Percentiles rank a stretch among this genome's conserved stretches.
Conservation (phyloP, 2,797 vertebrate genomes). For the Myotis vivesi region DNA sequence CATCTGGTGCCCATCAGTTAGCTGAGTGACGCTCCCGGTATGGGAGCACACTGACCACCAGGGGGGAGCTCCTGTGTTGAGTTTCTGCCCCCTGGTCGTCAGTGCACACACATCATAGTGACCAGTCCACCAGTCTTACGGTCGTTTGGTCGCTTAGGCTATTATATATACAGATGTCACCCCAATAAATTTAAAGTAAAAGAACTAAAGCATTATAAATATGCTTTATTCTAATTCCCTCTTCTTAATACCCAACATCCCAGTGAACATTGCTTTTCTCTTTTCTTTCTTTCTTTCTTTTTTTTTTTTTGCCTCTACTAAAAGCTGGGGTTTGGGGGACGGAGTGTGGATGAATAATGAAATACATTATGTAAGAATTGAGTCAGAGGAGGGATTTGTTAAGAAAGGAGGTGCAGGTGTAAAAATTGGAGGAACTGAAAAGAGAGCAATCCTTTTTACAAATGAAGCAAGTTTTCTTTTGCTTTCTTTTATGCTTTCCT, state of each 20-base stretch:
- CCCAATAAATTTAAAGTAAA: not conserved
- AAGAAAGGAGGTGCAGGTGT: constrained; percentile 37
- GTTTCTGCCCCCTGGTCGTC: too few relatives aligned
- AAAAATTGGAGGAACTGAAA: constrained; percentile 53
- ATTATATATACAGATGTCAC: not conserved
- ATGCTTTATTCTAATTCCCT: not conserved
- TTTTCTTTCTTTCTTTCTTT: not conserved
- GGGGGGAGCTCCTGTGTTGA: too few relatives aligned
- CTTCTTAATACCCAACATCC: not conserved
- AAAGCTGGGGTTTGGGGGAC: not conserved
- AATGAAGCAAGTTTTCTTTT: constrained; percentile 46
- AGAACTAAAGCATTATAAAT: not conserved
- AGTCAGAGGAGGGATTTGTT: not conserved
- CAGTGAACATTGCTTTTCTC: not conserved
- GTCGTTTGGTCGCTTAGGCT: too few relatives aligned
- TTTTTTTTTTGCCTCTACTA: not conserved
- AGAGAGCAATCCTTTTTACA: constrained; percentile 4
- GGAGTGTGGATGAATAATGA: not conserved
- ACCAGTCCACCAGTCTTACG: too few relatives aligned
- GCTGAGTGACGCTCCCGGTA: too few relatives aligned
- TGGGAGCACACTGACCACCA: too few relatives aligned
- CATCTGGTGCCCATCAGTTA: too few relatives aligned
- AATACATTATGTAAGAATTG: not conserved
- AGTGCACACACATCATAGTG: too few relatives aligned
- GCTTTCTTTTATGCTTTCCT: constrained; percentile 46